Conservation (phyloP, 2,888 invertebrate species). For the Parnassius glacialis region DNA sequence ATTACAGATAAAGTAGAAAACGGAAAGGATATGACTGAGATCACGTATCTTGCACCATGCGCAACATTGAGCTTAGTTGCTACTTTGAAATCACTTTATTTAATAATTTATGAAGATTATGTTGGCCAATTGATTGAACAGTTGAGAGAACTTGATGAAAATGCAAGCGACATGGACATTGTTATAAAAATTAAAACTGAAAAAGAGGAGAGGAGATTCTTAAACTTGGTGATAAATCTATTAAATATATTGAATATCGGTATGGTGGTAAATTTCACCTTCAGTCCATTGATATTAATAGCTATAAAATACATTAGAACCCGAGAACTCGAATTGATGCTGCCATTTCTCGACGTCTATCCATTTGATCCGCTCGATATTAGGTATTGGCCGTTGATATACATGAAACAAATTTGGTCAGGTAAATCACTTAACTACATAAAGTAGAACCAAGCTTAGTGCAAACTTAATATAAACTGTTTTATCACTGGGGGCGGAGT, state of each 20-base stretch:
- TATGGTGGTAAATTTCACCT: slow-evolving; percentile 42
- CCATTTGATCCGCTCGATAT: slow-evolving; percentile 43
- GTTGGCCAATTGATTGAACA: slow-evolving; percentile 33
- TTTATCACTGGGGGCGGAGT: too few species aligned
- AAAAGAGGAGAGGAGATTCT: slow-evolving; percentile 32
- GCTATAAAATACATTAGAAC: slow-evolving; percentile 42
- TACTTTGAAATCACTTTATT: slow-evolving; percentile 37
- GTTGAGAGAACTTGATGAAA: slow-evolving; percentile 36
- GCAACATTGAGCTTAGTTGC: slow-evolving; percentile 36
- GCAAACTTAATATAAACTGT: too few species aligned
- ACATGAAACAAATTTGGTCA: slow-evolving; percentile 48
- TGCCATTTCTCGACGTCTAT: slow-evolving; percentile 48
- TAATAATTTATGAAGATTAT: slow-evolving; percentile 33
- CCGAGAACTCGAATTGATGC: slow-evolving; percentile 39
- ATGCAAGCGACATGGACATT: slow-evolving; percentile 29
- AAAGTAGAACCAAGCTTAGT: too few species aligned
- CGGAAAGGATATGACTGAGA: slow-evolving; percentile 40
- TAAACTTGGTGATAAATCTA: slow-evolving; percentile 27
- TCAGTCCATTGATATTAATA: slow-evolving; percentile 43
- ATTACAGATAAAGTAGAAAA: slow-evolving; percentile 33
- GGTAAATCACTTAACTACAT: slow-evolving; percentile 32
- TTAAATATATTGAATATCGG: slow-evolving; percentile 34
- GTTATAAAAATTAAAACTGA: slow-evolving; percentile 30
- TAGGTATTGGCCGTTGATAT: slow-evolving; percentile 45
- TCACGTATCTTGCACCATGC: slow-evolving; percentile 45